A percentile compares a stretch with the other conserved stretches of the same genome.
Evolutionary conservation across 2,797 vertebrate species (phyloP).

Genomic region (Scomberomorus guttatus): DNA sequence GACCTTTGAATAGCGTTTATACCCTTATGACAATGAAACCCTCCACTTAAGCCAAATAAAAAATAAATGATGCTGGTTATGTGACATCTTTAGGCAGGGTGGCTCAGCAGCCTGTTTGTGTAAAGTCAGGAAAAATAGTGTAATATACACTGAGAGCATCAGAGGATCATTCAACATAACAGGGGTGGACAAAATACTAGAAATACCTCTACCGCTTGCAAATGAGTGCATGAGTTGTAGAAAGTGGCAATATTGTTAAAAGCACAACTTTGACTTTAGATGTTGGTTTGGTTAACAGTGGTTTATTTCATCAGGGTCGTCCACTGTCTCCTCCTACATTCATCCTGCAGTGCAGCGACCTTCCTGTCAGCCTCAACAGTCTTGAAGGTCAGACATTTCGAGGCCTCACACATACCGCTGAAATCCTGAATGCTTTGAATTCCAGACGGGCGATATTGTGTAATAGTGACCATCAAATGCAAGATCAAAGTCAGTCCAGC

Average conservation of each 20-base stretch:
- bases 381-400: conserved; percentile 6
- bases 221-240: neutral
- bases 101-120: neutral
- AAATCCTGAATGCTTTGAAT: conserved; percentile 3
- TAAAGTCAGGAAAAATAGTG: neutral
- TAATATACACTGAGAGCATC: neutral
- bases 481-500: neutral
- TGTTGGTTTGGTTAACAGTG: neutral
- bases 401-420: conserved; percentile 5
- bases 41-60: neutral
- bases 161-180: neutral
- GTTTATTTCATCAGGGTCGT: neutral
- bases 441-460: neutral
- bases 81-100: neutral
- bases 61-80: neutral
- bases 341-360: neutral
- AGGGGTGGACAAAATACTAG: neutral
- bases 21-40: conserved; percentile 1
- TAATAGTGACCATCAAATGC: neutral
- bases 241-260: neutral
- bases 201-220: neutral
- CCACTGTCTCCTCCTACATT: conserved; percentile 1
- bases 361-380: conserved; percentile 1
- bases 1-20: conserved; percentile 14
- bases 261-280: neutral